phyloP scores from a whole-genome alignment of 2,113 vertebrate genomes.

The Seriola quinqueradiata region DNA sequence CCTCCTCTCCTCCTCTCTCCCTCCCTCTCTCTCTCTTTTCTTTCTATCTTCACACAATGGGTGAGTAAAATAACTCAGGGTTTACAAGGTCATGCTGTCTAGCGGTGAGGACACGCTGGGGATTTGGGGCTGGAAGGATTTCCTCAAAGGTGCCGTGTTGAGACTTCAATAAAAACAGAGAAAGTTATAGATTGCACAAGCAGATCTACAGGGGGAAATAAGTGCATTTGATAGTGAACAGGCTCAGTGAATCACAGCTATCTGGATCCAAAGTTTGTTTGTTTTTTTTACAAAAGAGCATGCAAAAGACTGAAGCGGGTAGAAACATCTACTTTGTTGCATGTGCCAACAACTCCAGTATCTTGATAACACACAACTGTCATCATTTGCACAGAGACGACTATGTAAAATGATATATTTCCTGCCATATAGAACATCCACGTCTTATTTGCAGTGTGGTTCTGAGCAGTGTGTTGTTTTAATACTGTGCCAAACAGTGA shows the following conservation, averaged over 20 bases:
- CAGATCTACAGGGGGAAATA: slow-evolving; percentile 61
- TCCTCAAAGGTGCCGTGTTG: slow-evolving; percentile 78
- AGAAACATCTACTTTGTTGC: slow-evolving; percentile 22
- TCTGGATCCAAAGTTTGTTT: slow-evolving; percentile 42
- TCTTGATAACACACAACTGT: slow-evolving; percentile 8
- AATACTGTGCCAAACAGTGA: slow-evolving; percentile 19
- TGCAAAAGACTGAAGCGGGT: slow-evolving; percentile 1
- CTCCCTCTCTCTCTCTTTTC: slow-evolving; percentile 55
- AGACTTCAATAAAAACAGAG: slow-evolving; percentile 75
- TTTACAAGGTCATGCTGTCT: slow-evolving; percentile 87
- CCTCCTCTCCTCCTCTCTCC: slow-evolving; percentile 25
- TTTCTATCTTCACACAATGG: slow-evolving; percentile 75
- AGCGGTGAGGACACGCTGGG: slow-evolving; percentile 76
- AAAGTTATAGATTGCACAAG: slow-evolving; percentile 72
- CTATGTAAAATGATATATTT: slow-evolving; percentile 19
- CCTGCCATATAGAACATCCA: slow-evolving; percentile 7
- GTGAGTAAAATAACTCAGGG: slow-evolving; percentile 84
- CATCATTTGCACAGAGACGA: slow-evolving; percentile 15
- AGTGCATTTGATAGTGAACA: slow-evolving; percentile 66
- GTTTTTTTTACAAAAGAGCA: slow-evolving; percentile 21
- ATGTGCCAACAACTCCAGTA: slow-evolving; percentile 20
- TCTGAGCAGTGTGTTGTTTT: slow-evolving; percentile 17
- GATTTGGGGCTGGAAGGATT: slow-evolving; percentile 75
- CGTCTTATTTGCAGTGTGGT: neutral
- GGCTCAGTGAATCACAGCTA: slow-evolving; percentile 51